Conservation (phyloP, 2,113 vertebrate genomes). For the Lophura nycthemera region DNA sequence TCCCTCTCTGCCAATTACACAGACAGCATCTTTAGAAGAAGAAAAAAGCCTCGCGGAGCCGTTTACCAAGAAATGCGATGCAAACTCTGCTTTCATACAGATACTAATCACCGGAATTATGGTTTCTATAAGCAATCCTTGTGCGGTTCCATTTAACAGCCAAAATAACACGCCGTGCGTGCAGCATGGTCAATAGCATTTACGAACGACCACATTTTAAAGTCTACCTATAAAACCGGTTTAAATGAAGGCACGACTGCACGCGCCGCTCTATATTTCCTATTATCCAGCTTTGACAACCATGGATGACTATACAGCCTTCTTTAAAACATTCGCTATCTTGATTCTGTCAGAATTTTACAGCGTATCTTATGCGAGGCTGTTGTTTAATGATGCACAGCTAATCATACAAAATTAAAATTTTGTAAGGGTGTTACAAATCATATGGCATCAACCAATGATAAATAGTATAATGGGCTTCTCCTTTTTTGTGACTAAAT, state of each 20-base stretch:
- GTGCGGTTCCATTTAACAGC: constrained; percentile 78
- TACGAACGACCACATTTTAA: constrained; percentile 82
- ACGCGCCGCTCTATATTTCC: constrained; percentile 81
- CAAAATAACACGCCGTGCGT: constrained; percentile 77
- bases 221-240: constrained; percentile 83
- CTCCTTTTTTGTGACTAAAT: constrained; percentile 91
- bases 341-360: constrained; percentile 91
- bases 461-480: constrained; percentile 93
- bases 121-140: constrained; percentile 80
- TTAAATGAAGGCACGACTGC: constrained; percentile 82
- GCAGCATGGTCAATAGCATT: constrained; percentile 80
- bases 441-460: constrained; percentile 93
- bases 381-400: constrained; percentile 99
- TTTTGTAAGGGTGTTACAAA: constrained; percentile 91
- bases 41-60: constrained; percentile 87
- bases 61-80: no score
- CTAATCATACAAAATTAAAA: constrained; percentile 99
- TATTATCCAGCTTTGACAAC: constrained; percentile 86
- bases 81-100: no score
- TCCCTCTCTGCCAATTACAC: constrained; percentile 98
- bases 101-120: constrained; percentile 87
- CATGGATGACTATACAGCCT: constrained; percentile 84
- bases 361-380: constrained; percentile 87
- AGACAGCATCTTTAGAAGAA: constrained; percentile 86
- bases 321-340: constrained; percentile 90